phyloP scores from a whole-genome alignment of 2,113 vertebrate species.

The Propithecus coquereli region DNA sequence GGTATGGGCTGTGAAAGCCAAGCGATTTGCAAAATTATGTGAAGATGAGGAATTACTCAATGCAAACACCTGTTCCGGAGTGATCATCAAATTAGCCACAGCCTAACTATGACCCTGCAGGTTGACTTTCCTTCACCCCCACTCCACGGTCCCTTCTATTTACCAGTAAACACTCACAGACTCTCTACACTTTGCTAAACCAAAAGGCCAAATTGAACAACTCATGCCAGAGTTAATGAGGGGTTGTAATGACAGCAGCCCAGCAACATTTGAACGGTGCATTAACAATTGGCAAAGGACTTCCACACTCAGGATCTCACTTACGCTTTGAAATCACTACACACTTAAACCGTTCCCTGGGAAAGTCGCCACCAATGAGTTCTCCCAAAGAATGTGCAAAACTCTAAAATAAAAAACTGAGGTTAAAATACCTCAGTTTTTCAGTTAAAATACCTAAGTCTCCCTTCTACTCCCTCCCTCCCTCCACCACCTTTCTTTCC shows the following conservation, averaged over 20 bases:
- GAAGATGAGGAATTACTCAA: slow-evolving; percentile 28
- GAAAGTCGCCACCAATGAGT: background rate
- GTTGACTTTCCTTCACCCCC: background rate
- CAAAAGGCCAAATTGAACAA: slow-evolving; percentile 3
- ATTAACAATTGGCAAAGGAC: background rate
- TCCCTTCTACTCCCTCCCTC: background rate
- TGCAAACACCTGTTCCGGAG: slow-evolving; percentile 62
- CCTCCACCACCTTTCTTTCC: background rate
- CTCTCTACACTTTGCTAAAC: background rate
- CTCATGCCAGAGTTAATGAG: background rate
- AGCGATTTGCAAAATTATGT: slow-evolving; percentile 47
- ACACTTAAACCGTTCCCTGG: background rate
- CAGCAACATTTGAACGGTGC: background rate
- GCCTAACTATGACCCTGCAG: slow-evolving; percentile 34
- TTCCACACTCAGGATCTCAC: background rate
- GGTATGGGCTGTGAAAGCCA: background rate
- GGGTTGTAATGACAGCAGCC: background rate
- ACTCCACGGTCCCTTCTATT: background rate
- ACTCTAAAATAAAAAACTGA: background rate
- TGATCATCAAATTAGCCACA: slow-evolving; percentile 67
- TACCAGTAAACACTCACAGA: slow-evolving; percentile 37
- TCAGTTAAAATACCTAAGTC: background rate
- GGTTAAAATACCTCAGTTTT: background rate
- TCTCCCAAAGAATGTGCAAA: slow-evolving; percentile 4
- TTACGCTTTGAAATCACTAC: background rate